Conservation (phyloP, 2,113 vertebrate genomes). For the Cheilinus undulatus region DNA sequence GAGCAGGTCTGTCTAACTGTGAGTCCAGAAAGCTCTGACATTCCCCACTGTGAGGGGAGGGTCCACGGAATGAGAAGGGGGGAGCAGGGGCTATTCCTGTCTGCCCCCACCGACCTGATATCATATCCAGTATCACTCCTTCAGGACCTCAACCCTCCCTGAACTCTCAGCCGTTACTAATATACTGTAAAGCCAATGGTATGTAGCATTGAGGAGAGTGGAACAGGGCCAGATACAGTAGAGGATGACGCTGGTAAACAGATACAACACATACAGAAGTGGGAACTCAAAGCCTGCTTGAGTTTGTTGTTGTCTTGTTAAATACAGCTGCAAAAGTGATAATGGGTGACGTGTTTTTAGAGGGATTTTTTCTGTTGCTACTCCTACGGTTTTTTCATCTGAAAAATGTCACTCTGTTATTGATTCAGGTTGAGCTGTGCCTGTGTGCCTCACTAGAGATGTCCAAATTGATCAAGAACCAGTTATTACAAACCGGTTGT, state of each 20-base stretch:
- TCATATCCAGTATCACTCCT: slow-evolving; percentile 70
- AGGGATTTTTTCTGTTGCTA: not conserved
- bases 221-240: slow-evolving; percentile 25
- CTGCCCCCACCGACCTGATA: slow-evolving; percentile 43
- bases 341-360: not conserved
- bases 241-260: not conserved
- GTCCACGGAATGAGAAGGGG: slow-evolving; percentile 14
- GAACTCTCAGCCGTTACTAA: slow-evolving; percentile 42
- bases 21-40: slow-evolving; percentile 55
- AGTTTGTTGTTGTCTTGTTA: not conserved
- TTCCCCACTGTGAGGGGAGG: slow-evolving; percentile 56
- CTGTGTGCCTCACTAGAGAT: too few relatives aligned
- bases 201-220: slow-evolving; percentile 20
- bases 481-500: too few relatives aligned
- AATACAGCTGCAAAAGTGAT: not conserved
- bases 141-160: slow-evolving; percentile 52
- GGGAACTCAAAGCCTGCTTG: not conserved
- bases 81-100: slow-evolving; percentile 76
- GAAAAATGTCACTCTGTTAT: not conserved
- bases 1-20: slow-evolving; percentile 50
- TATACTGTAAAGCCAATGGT: slow-evolving; percentile 19
- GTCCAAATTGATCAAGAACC: too few relatives aligned
- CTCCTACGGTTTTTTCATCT: not conserved
- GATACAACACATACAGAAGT: slow-evolving; percentile 1
- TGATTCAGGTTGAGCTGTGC: not conserved